phyloP scores from a whole-genome alignment of 2,797 vertebrate genomes.

The Falco naumanni region DNA sequence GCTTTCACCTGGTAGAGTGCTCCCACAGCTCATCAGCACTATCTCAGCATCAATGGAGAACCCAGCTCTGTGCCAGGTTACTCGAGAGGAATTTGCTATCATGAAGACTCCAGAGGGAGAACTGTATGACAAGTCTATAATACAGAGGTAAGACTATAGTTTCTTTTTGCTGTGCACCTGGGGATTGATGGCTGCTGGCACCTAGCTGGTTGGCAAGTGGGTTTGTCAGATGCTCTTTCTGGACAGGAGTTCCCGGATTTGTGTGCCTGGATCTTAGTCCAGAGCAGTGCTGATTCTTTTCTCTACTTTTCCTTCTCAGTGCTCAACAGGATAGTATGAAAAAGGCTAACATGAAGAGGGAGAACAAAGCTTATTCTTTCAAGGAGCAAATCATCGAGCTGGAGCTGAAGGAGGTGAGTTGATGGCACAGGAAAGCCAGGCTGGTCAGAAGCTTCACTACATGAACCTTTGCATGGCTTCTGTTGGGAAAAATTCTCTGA shows the following conservation, averaged over 20 bases:
- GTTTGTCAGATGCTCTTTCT: not conserved
- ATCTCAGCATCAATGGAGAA: constrained; percentile 83
- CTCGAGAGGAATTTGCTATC: constrained; percentile 91
- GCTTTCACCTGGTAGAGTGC: constrained; percentile 87
- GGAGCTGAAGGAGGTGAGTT: constrained; percentile 93
- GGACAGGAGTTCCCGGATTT: not conserved
- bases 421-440: not conserved
- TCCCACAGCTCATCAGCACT: constrained; percentile 86
- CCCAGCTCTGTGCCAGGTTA: constrained; percentile 86
- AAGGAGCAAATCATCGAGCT: constrained; percentile 98
- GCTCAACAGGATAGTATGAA: constrained; percentile 94
- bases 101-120: constrained; percentile 92
- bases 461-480: not conserved
- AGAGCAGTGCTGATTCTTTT: not conserved
- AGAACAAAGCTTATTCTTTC: constrained; percentile 98
- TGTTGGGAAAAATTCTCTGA: not conserved
- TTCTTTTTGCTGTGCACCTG: not conserved
- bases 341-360: constrained; percentile 95
- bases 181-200: not conserved
- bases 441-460: not conserved
- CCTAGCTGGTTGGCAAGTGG: not conserved
- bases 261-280: not conserved
- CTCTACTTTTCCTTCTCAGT: constrained; percentile 71
- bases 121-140: constrained; percentile 93
- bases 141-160: constrained; percentile 84